These are phyloP conservation scores for Lonchura striata DNA, from an alignment of 2,113 vertebrate genomes.

Conservation along the genomic window DNA sequence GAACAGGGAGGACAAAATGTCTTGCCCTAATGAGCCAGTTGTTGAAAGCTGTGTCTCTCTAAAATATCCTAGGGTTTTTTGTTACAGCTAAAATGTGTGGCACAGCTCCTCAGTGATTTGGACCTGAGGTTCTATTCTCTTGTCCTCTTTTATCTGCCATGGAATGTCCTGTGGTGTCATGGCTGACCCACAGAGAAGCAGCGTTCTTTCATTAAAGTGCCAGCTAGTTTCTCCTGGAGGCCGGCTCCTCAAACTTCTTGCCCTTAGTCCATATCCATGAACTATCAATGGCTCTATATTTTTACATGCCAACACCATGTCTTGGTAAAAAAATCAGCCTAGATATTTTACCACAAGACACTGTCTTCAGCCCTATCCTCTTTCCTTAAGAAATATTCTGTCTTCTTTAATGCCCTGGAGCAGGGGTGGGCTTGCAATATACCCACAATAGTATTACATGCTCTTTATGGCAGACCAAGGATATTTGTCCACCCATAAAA, in stretches of 20 bases:
- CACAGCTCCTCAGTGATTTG: not conserved
- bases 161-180: not conserved
- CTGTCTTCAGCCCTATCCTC: not conserved
- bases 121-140: not conserved
- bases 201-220: not conserved
- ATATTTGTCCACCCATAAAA: not conserved
- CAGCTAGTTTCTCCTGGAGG: not conserved
- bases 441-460: not conserved
- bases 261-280: not conserved
- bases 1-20: not conserved
- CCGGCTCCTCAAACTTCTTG: not conserved
- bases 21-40: not conserved
- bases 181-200: not conserved
- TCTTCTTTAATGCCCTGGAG: not conserved
- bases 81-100: not conserved
- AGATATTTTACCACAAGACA: not conserved
- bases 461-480: not conserved
- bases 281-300: not conserved
- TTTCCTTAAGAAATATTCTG: not conserved
- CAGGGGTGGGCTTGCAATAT: not conserved
- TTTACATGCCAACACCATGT: not conserved
- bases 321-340: not conserved
- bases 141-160: not conserved
- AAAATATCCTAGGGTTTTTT: not conserved
- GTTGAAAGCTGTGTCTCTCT: not conserved